phyloP scores from a whole-genome alignment of 2,888 invertebrate genomes.

The Poecilobothrus nobilitatus region DNA sequence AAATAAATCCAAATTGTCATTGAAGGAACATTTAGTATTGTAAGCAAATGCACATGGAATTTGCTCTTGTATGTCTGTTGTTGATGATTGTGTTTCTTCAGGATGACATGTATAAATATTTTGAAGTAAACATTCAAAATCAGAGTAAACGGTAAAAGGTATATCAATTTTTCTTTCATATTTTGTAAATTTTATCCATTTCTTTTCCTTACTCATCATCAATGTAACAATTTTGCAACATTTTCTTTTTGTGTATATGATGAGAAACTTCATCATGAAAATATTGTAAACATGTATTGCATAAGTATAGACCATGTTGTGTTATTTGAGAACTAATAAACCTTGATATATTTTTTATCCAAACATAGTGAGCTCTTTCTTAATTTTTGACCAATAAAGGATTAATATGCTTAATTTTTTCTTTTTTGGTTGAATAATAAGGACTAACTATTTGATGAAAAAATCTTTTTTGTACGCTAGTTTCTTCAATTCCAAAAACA shows the following conservation, averaged over 20 bases:
- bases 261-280: slow-evolving; percentile 9
- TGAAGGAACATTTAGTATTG: slow-evolving; percentile 15
- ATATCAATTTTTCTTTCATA: no score
- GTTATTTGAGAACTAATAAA: slow-evolving; percentile 14
- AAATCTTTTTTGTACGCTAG: no score
- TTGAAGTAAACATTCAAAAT: no score
- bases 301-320: slow-evolving; percentile 8
- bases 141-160: no score
- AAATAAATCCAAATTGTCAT: slow-evolving; percentile 1
- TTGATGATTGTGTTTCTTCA: neutral
- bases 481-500: no score
- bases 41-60: slow-evolving; percentile 10
- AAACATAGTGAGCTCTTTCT: no score
- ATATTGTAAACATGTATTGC: slow-evolving; percentile 14
- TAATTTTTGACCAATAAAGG: no score
- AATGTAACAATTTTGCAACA: slow-evolving; percentile 2
- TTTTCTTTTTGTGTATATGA: neutral
- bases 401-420: no score
- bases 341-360: no score
- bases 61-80: neutral
- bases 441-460: no score
- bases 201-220: neutral
- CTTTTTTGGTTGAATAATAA: no score
- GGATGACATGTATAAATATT: neutral
- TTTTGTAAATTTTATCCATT: slow-evolving; percentile 8